Conservation (phyloP, 2,797 vertebrate genomes). For the Nasua narica region DNA sequence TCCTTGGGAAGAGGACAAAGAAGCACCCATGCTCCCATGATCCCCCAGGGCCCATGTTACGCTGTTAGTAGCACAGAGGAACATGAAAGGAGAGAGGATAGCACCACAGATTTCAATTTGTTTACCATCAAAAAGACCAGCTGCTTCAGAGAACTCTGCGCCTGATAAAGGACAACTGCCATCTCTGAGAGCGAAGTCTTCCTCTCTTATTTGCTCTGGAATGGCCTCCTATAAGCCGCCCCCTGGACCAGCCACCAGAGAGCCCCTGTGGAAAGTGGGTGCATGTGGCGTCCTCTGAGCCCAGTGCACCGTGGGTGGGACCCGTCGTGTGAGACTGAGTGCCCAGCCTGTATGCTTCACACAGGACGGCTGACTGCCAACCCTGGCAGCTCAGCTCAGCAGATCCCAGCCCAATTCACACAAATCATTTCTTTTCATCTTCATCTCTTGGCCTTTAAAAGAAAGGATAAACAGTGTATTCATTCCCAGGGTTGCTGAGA, state of each 20-base stretch:
- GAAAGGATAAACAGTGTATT: background rate
- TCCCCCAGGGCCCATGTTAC: background rate
- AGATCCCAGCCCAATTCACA: background rate
- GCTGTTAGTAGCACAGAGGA: background rate
- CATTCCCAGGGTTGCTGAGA: background rate
- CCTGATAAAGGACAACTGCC: background rate
- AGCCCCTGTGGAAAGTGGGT: background rate
- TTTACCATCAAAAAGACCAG: background rate
- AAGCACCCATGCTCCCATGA: background rate
- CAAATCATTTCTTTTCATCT: background rate
- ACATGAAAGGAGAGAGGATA: background rate
- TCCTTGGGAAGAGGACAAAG: background rate
- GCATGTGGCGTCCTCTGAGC: background rate
- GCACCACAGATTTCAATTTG: background rate
- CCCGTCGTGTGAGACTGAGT: fast-evolving
- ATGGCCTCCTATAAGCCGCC: background rate
- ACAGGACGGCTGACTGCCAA: background rate
- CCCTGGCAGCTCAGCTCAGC: background rate
- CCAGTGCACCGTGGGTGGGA: background rate
- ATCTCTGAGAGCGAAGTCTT: background rate
- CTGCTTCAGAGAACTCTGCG: background rate
- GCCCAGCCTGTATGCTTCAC: background rate
- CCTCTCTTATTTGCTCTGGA: background rate
- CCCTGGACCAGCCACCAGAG: background rate
- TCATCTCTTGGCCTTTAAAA: background rate